Conservation (phyloP, 2,888 invertebrate genomes). For the Ophion ventricosus region DNA sequence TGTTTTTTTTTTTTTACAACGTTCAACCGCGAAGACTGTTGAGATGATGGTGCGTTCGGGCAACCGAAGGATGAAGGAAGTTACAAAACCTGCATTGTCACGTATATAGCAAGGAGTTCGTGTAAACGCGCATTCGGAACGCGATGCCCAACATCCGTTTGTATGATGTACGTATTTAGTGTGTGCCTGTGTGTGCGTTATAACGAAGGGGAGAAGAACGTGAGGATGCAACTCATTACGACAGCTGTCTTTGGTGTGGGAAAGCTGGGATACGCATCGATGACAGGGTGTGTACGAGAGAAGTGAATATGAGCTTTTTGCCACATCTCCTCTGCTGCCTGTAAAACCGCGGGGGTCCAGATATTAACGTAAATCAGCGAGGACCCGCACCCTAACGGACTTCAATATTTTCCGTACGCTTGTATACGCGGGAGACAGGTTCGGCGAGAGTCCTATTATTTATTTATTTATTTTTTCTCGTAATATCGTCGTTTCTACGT, state of each 20-base stretch:
- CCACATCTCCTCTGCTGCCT: slow-evolving; percentile 24
- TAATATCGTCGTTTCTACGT: slow-evolving; percentile 8
- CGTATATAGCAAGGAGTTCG: slow-evolving; percentile 67
- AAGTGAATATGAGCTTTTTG: slow-evolving; percentile 47
- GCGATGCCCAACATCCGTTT: slow-evolving; percentile 33
- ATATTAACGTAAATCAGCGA: slow-evolving; percentile 66
- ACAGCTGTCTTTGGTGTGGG: slow-evolving; percentile 81
- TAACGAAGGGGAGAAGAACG: slow-evolving; percentile 72
- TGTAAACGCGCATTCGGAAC: slow-evolving; percentile 51
- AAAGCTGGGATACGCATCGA: slow-evolving; percentile 76
- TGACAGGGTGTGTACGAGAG: slow-evolving; percentile 55
- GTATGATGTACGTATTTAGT: slow-evolving; percentile 7
- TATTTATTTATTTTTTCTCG: not conserved
- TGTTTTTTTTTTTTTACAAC: slow-evolving; percentile 39
- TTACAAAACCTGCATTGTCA: slow-evolving; percentile 75
- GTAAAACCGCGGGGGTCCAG: slow-evolving; percentile 65
- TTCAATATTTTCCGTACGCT: slow-evolving; percentile 28
- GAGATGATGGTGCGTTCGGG: slow-evolving; percentile 44
- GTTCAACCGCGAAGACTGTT: slow-evolving; percentile 49
- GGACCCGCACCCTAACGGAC: slow-evolving; percentile 45
- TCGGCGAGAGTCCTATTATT: slow-evolving; percentile 32
- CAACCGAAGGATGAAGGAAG: slow-evolving; percentile 57
- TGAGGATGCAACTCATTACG: slow-evolving; percentile 83
- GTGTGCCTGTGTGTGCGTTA: slow-evolving; percentile 39
- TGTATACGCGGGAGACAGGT: slow-evolving; percentile 35